Conservation (phyloP, 2,888 invertebrate species). For the Disparrhopalites patrizii region DNA sequence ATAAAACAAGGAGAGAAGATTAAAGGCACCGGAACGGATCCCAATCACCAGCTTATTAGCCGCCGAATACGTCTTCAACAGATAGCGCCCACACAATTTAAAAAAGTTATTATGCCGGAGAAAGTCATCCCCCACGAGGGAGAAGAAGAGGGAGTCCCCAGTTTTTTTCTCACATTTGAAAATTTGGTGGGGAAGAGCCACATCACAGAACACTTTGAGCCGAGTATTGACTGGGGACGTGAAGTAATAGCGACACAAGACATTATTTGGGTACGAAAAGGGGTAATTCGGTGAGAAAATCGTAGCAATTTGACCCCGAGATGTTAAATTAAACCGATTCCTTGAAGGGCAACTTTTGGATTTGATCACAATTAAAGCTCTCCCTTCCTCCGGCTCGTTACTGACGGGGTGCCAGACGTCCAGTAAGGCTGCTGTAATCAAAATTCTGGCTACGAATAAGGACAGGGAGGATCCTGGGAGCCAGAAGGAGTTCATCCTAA, state of each 20-base stretch:
- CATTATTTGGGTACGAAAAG: neutral
- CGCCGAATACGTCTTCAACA: neutral
- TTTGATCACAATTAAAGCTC: neutral
- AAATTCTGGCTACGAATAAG: too few species aligned
- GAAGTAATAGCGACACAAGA: neutral
- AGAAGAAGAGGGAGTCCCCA: conserved; percentile 3
- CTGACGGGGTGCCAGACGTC: too few species aligned
- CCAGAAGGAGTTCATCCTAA: too few species aligned
- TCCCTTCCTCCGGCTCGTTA: neutral
- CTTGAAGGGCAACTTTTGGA: neutral
- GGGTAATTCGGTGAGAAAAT: conserved; percentile 14
- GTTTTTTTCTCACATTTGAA: conserved; percentile 12
- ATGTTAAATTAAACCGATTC: neutral
- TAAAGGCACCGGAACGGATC: neutral
- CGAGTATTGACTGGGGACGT: neutral
- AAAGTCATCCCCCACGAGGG: neutral
- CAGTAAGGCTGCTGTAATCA: too few species aligned
- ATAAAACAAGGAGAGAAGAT: conserved; percentile 4
- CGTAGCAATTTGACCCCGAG: neutral
- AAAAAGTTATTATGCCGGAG: neutral
- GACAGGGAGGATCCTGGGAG: too few species aligned
- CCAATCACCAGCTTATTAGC: neutral
- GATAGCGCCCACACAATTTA: conserved; percentile 1
- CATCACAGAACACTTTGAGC: neutral
- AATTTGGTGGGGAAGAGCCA: neutral